phyloP scores from a whole-genome alignment of 2,113 vertebrate species.

The Lasiurus borealis region DNA sequence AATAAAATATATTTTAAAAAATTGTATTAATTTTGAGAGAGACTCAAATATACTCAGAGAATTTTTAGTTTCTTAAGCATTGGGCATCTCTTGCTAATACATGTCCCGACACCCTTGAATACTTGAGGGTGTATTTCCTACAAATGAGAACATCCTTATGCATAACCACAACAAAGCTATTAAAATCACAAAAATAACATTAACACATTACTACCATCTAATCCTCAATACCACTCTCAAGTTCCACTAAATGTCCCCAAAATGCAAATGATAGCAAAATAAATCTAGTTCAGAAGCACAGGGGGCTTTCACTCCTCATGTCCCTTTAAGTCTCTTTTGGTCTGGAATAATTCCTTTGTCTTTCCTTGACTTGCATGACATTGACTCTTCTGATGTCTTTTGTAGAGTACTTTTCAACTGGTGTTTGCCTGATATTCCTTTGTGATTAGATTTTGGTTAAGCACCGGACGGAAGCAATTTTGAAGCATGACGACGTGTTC shows the following conservation, averaged over 20 bases:
- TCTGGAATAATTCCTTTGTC: background rate
- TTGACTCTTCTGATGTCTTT: background rate
- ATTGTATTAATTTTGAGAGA: background rate
- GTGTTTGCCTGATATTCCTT: background rate
- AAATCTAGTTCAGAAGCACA: background rate
- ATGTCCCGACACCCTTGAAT: background rate
- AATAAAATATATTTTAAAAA: background rate
- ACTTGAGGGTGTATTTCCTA: background rate
- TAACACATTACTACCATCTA: background rate
- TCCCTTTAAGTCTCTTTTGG: background rate
- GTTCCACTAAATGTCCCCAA: background rate
- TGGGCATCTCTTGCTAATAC: background rate
- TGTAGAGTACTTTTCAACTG: background rate
- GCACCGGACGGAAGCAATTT: background rate
- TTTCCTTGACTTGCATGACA: background rate
- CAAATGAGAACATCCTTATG: background rate
- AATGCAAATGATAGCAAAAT: background rate
- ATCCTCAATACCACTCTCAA: background rate
- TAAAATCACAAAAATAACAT: conserved; percentile 17
- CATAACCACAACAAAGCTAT: background rate
- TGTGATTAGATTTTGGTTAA: background rate
- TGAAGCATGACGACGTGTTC: background rate
- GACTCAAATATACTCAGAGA: background rate
- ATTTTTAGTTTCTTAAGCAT: background rate
- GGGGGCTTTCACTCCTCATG: background rate